Conservation (phyloP, 2,113 vertebrate species). For the Oncorhynchus keta region DNA sequence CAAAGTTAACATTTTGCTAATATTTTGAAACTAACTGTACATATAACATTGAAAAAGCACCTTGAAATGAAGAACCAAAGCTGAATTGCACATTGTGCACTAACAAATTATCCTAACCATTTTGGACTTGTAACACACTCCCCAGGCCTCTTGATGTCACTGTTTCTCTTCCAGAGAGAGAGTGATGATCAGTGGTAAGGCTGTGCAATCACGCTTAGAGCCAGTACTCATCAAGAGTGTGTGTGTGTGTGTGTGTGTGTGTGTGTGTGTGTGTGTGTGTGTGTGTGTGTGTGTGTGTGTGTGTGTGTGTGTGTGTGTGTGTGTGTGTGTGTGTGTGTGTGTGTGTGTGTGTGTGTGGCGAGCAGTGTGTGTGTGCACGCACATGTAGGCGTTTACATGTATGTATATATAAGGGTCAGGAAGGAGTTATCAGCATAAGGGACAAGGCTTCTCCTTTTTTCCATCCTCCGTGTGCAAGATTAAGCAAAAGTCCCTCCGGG, state of each 20-base stretch:
- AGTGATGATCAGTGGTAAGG: not conserved
- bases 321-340: not conserved
- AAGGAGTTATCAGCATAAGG: too few species aligned
- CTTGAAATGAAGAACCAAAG: too few species aligned
- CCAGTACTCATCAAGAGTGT: not conserved
- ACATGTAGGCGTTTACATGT: not conserved
- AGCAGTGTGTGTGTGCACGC: not conserved
- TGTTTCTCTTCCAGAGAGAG: conserved; percentile 56
- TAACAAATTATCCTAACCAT: too few species aligned
- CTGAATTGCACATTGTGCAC: too few species aligned
- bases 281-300: not conserved
- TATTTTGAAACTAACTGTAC: too few species aligned
- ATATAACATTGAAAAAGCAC: too few species aligned
- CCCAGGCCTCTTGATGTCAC: conserved; percentile 65
- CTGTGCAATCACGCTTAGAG: not conserved
- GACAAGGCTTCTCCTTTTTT: too few species aligned
- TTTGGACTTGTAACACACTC: not conserved
- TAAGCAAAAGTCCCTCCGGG: too few species aligned
- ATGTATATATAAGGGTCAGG: not conserved
- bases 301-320: not conserved
- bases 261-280: not conserved
- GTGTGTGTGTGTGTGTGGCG: not conserved
- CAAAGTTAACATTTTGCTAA: too few species aligned
- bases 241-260: not conserved
- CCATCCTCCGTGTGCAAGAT: too few species aligned